Conservation (phyloP, 2,888 invertebrate species). For the Agrochola macilenta region DNA sequence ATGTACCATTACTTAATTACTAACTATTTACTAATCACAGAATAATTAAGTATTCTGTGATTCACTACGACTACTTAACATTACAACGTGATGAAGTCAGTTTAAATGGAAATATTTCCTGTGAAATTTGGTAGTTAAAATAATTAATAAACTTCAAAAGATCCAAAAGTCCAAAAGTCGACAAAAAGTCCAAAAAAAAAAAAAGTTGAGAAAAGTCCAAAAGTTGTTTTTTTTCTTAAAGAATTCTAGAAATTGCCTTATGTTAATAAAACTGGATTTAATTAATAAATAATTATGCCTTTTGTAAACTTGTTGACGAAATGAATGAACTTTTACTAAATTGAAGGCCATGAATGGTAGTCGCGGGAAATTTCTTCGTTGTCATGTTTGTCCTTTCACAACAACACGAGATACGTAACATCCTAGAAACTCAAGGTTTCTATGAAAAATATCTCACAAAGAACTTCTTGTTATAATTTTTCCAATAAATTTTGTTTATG, state of each 20-base stretch:
- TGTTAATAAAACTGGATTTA: conserved; percentile 25
- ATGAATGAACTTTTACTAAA: conserved; percentile 48
- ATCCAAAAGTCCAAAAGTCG: no score
- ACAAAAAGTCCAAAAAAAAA: no score
- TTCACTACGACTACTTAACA: no score
- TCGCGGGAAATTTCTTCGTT: conserved; percentile 15
- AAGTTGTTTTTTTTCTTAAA: not conserved
- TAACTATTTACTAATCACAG: not conserved
- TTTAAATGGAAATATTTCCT: no score
- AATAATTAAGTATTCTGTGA: no score
- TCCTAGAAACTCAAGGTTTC: conserved; percentile 27
- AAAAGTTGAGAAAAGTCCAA: no score
- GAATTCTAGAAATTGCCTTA: not conserved
- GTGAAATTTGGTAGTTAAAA: not conserved
- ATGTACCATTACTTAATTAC: not conserved
- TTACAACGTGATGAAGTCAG: not conserved
- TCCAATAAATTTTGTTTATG: not conserved
- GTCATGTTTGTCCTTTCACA: conserved; percentile 28
- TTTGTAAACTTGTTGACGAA: conserved; percentile 20
- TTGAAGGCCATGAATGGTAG: conserved; percentile 12
- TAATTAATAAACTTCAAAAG: not conserved
- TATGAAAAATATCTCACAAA: not conserved
- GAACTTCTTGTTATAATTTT: not conserved
- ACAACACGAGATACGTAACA: not conserved
- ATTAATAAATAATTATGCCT: not conserved